Conservation (phyloP, 1,140 invertebrate genomes). For the Aphaenogaster rudis region DNA sequence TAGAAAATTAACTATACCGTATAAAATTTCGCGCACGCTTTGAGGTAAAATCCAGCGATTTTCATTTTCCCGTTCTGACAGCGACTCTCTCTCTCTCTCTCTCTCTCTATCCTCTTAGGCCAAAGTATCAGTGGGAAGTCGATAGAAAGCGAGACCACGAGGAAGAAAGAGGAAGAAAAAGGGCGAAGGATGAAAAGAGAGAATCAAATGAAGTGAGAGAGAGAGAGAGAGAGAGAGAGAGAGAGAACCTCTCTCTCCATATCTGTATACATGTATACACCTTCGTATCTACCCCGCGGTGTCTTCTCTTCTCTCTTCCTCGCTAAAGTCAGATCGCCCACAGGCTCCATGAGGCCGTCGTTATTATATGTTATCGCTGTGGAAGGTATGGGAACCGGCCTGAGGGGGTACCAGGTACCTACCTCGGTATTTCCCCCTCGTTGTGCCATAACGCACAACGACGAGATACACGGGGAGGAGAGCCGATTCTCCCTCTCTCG, state of each 20-base stretch:
- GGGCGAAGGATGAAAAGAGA: neutral
- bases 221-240: neutral
- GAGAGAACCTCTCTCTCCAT: constrained; percentile 19
- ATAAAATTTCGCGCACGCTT: constrained; percentile 59
- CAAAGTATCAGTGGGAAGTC: constrained; percentile 38
- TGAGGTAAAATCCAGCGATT: constrained; percentile 50
- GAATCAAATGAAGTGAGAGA: neutral
- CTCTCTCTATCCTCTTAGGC: constrained; percentile 44
- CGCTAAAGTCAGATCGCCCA: constrained; percentile 79
- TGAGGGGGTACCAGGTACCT: constrained; percentile 79
- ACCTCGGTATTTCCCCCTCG: constrained; percentile 77
- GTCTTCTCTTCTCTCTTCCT: constrained; percentile 71
- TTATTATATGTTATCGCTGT: constrained; percentile 84
- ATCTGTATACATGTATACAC: constrained; percentile 56
- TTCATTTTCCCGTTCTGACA: constrained; percentile 49
- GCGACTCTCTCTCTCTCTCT: constrained; percentile 46
- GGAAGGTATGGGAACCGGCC: constrained; percentile 85
- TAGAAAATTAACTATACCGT: constrained; percentile 55
- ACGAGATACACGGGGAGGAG: constrained; percentile 73
- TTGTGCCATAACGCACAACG: constrained; percentile 82
- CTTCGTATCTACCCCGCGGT: constrained; percentile 74
- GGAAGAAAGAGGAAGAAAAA: neutral
- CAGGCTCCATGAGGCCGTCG: constrained; percentile 79
- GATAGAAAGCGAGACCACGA: constrained; percentile 29
- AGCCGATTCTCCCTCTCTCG: constrained; percentile 65